These are phyloP conservation scores for Lithophane ornitopus DNA, from an alignment of 2,888 invertebrate species.

Conservation along the genomic window DNA sequence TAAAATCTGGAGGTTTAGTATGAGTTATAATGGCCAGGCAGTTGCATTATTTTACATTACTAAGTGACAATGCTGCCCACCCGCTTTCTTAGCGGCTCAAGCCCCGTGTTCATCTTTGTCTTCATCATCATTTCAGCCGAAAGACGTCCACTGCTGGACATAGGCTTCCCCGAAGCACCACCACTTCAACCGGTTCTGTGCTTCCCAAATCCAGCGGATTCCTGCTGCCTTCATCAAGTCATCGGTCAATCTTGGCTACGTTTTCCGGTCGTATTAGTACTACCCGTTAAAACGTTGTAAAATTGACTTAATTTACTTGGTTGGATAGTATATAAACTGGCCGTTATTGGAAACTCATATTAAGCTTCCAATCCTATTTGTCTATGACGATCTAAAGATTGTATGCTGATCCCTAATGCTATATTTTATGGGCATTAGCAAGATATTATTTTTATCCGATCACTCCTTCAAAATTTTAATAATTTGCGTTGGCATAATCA, in stretches of 20 bases:
- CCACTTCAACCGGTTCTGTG: background rate
- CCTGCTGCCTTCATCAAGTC: background rate
- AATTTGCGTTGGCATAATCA: conserved; percentile 41
- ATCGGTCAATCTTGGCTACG: background rate
- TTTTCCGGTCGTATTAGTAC: background rate
- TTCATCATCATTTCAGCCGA: background rate
- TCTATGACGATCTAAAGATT: conserved; percentile 28
- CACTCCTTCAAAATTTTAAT: conserved; percentile 24
- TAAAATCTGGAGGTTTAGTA: conserved; percentile 26
- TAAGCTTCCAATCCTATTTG: conserved; percentile 34
- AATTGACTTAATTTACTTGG: background rate
- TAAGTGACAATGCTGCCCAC: background rate
- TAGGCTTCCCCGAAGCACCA: background rate
- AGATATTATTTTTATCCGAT: conserved; percentile 28
- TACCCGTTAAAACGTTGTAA: background rate
- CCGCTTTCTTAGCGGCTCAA: background rate
- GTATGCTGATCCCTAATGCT: conserved; percentile 25
- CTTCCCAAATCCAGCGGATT: background rate
- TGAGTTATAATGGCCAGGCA: background rate
- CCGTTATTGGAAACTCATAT: conserved; percentile 15
- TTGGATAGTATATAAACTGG: background rate
- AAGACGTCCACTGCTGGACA: background rate
- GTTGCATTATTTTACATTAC: background rate
- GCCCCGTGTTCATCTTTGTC: background rate
- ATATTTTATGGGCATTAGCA: background rate